These are phyloP conservation scores for Spinus pinus DNA, from an alignment of 2,797 vertebrate genomes.

Conservation along the genomic window DNA sequence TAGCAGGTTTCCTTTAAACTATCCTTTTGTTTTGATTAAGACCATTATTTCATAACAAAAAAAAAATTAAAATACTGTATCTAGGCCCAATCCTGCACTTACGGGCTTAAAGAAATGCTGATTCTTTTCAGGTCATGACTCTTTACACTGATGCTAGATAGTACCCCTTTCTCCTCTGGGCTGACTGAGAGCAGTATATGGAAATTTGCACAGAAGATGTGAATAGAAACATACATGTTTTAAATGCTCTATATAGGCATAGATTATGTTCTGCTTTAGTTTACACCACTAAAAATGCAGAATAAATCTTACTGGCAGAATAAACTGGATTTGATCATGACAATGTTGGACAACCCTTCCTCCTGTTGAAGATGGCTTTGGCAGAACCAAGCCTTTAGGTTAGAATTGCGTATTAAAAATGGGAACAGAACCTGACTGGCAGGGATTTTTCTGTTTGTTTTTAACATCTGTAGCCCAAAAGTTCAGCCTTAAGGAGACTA, in stretches of 20 bases:
- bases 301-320: neutral
- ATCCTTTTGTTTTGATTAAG: neutral
- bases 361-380: neutral
- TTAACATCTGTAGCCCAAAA: neutral
- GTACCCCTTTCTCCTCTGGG: neutral
- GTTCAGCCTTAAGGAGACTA: neutral
- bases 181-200: neutral
- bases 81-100: neutral
- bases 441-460: conserved; percentile 2
- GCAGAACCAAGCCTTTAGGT: conserved; percentile 11
- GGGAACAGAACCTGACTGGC: neutral
- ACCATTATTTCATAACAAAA: neutral
- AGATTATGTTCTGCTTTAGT: neutral
- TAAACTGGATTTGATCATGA: neutral
- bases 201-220: neutral
- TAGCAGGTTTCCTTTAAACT: neutral
- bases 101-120: neutral
- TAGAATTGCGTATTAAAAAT: neutral
- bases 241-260: neutral
- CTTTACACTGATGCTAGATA: neutral
- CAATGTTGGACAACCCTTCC: neutral
- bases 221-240: neutral
- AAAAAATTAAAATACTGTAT: too few species aligned
- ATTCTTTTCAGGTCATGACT: neutral
- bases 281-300: neutral